phyloP scores from a whole-genome alignment of 2,113 vertebrate genomes.

The Lophura nycthemera region DNA sequence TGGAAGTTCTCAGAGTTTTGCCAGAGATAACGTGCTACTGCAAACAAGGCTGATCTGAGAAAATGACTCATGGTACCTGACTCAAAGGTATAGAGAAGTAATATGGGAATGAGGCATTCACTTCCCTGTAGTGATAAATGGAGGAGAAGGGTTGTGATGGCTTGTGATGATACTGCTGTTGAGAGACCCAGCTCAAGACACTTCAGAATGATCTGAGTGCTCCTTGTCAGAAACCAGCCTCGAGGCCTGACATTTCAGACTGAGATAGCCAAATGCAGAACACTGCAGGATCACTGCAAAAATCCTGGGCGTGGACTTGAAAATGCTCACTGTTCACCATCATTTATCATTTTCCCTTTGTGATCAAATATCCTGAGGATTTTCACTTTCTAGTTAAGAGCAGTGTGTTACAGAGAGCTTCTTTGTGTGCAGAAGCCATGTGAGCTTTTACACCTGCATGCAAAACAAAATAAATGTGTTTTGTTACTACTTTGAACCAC shows the following conservation, averaged over 20 bases:
- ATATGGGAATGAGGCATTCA: not conserved
- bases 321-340: not conserved
- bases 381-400: not conserved
- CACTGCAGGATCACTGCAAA: not conserved
- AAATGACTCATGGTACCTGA: not conserved
- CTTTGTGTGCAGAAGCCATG: not conserved
- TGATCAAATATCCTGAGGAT: not conserved
- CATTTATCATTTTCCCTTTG: not conserved
- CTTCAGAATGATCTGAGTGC: not conserved
- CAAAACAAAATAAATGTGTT: conserved; percentile 70
- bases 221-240: not conserved
- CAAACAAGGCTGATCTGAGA: not conserved
- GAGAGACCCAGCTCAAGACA: not conserved
- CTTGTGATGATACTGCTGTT: not conserved
- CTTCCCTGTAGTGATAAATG: not conserved
- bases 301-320: not conserved
- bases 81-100: not conserved
- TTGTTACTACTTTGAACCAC: conserved; percentile 71
- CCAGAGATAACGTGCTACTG: not conserved
- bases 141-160: not conserved
- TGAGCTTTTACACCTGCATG: conserved; percentile 49
- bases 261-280: not conserved
- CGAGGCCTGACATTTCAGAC: not conserved
- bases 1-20: not conserved
- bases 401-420: not conserved